phyloP scores from a whole-genome alignment of 2,797 vertebrate genomes.

The Micropoecilia bifurca region DNA sequence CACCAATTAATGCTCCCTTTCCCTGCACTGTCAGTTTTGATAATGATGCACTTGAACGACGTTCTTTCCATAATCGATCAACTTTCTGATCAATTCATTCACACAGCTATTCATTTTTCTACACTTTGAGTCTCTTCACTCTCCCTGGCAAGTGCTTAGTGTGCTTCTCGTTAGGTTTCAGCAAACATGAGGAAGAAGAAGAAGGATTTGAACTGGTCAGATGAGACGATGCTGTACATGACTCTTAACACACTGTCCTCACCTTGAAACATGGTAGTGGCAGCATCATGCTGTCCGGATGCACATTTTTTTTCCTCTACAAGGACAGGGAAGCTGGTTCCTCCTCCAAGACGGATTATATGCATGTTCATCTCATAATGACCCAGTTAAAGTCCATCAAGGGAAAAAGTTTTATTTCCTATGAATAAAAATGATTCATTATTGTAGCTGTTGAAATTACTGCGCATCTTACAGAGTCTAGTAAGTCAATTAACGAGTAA shows the following conservation, averaged over 20 bases:
- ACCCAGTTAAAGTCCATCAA: not conserved
- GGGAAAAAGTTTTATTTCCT: no score
- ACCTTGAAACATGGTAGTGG: not conserved
- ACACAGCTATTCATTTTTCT: constrained; percentile 45
- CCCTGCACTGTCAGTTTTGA: not conserved
- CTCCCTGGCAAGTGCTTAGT: constrained; percentile 30
- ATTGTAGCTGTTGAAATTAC: not conserved
- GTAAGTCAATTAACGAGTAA: not conserved
- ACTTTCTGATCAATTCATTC: constrained; percentile 53
- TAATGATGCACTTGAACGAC: not conserved
- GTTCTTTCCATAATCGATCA: not conserved
- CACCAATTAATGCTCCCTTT: not conserved
- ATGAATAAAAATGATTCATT: no score
- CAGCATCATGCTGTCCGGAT: not conserved
- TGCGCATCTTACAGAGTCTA: not conserved
- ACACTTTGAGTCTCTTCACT: constrained; percentile 26
- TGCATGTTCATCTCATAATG: not conserved
- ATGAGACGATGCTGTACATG: not conserved
- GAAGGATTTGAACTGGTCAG: not conserved
- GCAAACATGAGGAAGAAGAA: not conserved
- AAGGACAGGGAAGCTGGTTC: not conserved
- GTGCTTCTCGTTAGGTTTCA: not conserved
- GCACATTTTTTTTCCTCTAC: not conserved
- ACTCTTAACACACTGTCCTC: not conserved
- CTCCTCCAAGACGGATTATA: not conserved